Conservation (phyloP, 2,797 vertebrate species). For the Okamejei kenojei region DNA sequence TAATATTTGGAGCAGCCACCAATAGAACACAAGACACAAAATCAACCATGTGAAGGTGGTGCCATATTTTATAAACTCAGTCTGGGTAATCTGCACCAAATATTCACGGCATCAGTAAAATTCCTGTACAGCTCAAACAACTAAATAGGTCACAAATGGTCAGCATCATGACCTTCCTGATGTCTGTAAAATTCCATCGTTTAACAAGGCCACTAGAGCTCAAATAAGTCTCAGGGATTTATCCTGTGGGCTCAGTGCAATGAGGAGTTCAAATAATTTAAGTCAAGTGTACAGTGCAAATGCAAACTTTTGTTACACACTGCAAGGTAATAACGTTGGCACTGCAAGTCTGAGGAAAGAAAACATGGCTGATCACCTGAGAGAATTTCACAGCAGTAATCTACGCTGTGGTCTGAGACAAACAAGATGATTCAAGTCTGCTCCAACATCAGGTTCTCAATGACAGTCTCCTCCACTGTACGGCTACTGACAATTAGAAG, state of each 20-base stretch:
- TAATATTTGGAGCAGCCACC: constrained; percentile 57
- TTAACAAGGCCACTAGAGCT: constrained; percentile 73
- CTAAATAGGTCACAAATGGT: constrained; percentile 45
- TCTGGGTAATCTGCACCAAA: constrained; percentile 35
- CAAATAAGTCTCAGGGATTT: constrained; percentile 53
- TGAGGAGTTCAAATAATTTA: constrained; percentile 49
- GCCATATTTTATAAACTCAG: constrained; percentile 46
- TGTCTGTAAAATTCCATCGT: constrained; percentile 55
- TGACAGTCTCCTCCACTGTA: neutral
- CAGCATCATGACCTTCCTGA: constrained; percentile 41
- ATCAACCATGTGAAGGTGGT: constrained; percentile 47
- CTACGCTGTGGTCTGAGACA: constrained; percentile 14
- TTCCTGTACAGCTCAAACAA: constrained; percentile 53
- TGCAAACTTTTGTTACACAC: constrained; percentile 37
- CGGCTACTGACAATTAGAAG: neutral
- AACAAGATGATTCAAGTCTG: constrained; percentile 1
- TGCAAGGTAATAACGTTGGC: constrained; percentile 56
- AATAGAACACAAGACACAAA: constrained; percentile 56
- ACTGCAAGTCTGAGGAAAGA: constrained; percentile 67
- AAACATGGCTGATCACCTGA: constrained; percentile 77
- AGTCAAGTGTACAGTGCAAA: constrained; percentile 74
- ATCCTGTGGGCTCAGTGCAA: constrained; percentile 60
- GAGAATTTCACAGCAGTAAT: constrained; percentile 50
- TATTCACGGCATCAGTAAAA: constrained; percentile 25
- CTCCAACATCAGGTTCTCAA: constrained; percentile 21